Evolutionary conservation across 1,140 invertebrate genomes (phyloP).

Genomic region (Notospermus geniculatus): DNA sequence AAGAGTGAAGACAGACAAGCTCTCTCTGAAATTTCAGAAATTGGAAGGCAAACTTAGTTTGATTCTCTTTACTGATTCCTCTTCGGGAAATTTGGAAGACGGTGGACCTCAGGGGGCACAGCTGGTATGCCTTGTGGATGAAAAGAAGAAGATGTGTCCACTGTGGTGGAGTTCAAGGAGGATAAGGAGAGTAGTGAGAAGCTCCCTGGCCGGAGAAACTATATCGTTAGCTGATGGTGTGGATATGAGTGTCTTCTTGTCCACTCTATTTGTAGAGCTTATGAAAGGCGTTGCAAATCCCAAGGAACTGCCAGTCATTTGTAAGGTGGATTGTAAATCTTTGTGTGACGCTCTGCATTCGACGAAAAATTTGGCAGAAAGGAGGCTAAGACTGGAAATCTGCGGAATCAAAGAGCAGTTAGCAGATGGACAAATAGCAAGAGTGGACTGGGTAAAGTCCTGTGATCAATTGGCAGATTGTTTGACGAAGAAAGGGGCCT

Average conservation of each 20-base stretch:
- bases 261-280: not conserved
- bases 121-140: no score
- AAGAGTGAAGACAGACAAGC: no score
- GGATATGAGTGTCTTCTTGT: not conserved
- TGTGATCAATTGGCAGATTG: conserved; percentile 17
- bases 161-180: no score
- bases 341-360: conserved; percentile 20
- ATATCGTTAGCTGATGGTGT: conserved; percentile 8
- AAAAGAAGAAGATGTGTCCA: no score
- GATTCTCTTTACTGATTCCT: no score
- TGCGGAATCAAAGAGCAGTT: conserved; percentile 19
- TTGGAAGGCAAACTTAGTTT: no score
- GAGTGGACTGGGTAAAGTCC: conserved; percentile 15
- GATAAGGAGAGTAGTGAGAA: conserved; percentile 14
- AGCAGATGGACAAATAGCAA: conserved; percentile 9
- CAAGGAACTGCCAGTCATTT: no score
- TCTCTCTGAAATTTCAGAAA: no score
- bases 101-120: no score
- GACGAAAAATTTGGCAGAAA: conserved; percentile 21
- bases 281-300: not conserved
- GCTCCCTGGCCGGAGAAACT: conserved; percentile 9
- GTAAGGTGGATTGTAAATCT: conserved; percentile 17
- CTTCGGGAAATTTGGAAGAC: no score
- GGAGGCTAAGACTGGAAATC: conserved; percentile 18
- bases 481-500: conserved; percentile 19